phyloP scores from a whole-genome alignment of 2,797 vertebrate species.

The Epinephelus coioides region DNA sequence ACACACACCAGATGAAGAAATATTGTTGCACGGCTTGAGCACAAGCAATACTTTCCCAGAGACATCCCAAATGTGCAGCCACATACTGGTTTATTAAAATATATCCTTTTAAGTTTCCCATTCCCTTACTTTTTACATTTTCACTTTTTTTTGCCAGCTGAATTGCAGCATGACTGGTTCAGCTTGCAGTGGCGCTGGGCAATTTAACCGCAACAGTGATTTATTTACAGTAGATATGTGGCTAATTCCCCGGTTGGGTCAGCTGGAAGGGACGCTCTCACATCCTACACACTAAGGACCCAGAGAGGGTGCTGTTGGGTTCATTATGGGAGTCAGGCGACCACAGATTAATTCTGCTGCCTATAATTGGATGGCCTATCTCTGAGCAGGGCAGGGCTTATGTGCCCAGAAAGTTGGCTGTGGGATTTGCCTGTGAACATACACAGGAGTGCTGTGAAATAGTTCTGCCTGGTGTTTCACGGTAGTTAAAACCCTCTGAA shows the following conservation, averaged over 20 bases:
- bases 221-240: slow-evolving; percentile 58
- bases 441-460: slow-evolving; percentile 21
- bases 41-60: slow-evolving; percentile 31
- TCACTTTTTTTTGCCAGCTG: slow-evolving; percentile 10
- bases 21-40: neutral
- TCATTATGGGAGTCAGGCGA: slow-evolving; percentile 70
- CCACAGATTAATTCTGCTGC: slow-evolving; percentile 73
- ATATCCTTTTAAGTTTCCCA: slow-evolving; percentile 8
- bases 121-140: slow-evolving; percentile 8
- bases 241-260: slow-evolving; percentile 54
- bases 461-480: slow-evolving; percentile 13
- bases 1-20: slow-evolving; percentile 31
- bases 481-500: neutral
- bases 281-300: slow-evolving; percentile 59
- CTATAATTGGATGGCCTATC: slow-evolving; percentile 78
- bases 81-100: slow-evolving; percentile 37
- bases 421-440: slow-evolving; percentile 57
- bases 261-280: slow-evolving; percentile 40
- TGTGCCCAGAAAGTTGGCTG: slow-evolving; percentile 55
- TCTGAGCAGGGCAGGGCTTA: slow-evolving; percentile 67
- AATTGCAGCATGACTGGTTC: slow-evolving; percentile 20
- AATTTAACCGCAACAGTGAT: slow-evolving; percentile 42
- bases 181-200: slow-evolving; percentile 21
- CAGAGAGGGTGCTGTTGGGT: slow-evolving; percentile 84
- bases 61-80: slow-evolving; percentile 19